These are phyloP conservation scores for Pectinophora gossypiella DNA, from an alignment of 1,140 invertebrate species.

Conservation along the genomic window DNA sequence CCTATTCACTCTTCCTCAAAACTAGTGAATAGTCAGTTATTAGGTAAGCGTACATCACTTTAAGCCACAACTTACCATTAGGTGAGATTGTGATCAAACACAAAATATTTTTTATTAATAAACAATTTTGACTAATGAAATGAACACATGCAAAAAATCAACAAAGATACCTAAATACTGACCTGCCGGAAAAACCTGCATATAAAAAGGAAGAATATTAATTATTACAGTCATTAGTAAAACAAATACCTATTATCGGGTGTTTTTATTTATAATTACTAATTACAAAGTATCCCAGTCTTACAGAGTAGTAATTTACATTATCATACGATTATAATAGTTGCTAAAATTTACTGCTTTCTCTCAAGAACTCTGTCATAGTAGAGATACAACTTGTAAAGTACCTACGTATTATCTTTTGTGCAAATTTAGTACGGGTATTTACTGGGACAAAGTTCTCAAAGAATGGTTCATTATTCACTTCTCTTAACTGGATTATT, in stretches of 20 bases:
- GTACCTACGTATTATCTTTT: no score
- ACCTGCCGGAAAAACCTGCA: slow-evolving; percentile 4
- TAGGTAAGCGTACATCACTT: no score
- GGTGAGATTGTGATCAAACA: no score
- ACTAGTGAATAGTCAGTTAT: no score
- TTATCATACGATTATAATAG: not conserved
- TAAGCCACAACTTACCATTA: no score
- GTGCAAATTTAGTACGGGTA: no score
- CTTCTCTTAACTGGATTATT: no score
- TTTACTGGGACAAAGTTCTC: no score
- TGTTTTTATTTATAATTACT: not conserved
- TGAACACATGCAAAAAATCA: not conserved
- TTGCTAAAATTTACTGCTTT: not conserved
- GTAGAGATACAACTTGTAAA: not conserved
- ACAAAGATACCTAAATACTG: not conserved
- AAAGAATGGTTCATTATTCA: no score
- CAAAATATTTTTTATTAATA: no score
- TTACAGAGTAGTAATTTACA: not conserved
- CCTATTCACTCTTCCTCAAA: no score
- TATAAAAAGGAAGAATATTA: not conserved
- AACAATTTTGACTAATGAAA: not conserved
- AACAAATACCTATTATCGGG: not conserved
- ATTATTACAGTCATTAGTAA: not conserved
- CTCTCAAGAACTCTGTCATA: not conserved
- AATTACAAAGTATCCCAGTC: not conserved